Base-by-base conservation (phyloP, 2,888 invertebrate species). In the Theristus sp. region DNA sequence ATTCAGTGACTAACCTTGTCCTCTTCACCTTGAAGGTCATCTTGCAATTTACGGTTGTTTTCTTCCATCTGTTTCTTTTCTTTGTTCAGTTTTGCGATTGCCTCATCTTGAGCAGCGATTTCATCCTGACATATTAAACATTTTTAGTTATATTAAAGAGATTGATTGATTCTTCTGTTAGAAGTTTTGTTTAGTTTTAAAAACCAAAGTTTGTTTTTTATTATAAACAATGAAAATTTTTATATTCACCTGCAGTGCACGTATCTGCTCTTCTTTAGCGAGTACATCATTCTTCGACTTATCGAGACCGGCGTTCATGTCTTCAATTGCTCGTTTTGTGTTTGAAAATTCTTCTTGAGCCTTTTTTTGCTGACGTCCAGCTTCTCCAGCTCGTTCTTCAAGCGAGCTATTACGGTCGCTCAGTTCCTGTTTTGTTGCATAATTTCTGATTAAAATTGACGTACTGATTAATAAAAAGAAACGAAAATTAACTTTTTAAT, bases 21-120 rank as follows among this genome's bases (percentile, higher is more conserved):
- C 78, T 98, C 96, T 72, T 94, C 89, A 65, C 90, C 89, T 72
- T 79, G 76, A 25, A 78, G 73, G 61, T 70, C 70, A 62, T 75
- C 77, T 63, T 70, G 67, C 31, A 76, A 73, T 67, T 75, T 75
- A 66, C 76, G 65, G 62, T 67, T 66, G 25, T 55, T 47, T 76
- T 94, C 94, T 64, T 91, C 90, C 56, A 89, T 84, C 78, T 86
- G 83, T 80, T 94, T 94, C 86, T 93, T 93, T 77, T 94, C 94
- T 80, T 94, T 94, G 83, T 90, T 89, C 78, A 94, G 80, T 80
- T 94, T 94, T 83, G 91, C 91, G 82, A 96, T 90, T 79, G 90
- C 86, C 74, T 96, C 94, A 75, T 96, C 94, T 80, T 94, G 94
- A 81, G 89, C 90, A 75, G 93, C 90, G 81, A 94, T 93, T 80